Base-by-base conservation (phyloP, 2,113 vertebrate genomes). In the Rhinichthys klamathensis region DNA sequence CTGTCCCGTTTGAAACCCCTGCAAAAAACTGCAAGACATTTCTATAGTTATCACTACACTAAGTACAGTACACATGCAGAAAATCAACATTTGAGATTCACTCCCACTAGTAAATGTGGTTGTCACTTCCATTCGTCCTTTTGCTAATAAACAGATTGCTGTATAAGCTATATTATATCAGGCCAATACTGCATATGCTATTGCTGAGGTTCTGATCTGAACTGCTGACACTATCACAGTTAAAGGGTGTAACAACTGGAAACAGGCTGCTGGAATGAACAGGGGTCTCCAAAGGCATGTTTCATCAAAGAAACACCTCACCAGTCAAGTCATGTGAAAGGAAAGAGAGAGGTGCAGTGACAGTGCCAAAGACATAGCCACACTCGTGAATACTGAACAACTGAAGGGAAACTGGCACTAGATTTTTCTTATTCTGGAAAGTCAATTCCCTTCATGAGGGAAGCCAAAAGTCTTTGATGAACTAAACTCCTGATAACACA, bases 221-320 rank as follows among this genome's bases (percentile, higher is more conserved):
- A 80, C 60, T 79, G 60, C 78, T 80, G n/a, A 80, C 78, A 79
- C 76, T 12, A 61, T 21, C 21, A 41, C 54, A 65, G 38, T 46
- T 80, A 65, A 49, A 32, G 25, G 27, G 23, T 63, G 60, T 18
- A 80, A 80, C 38, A 49, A 80, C 25, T 30, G 16, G 9, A 65
- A 65, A 78, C 75, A 38, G 75, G 51, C 54, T 78, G 54, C 75
- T 58, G 18, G 23, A 13, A 79, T 61, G 54, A 60, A 65, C n/a
- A 80, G 15, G 11, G 9, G n/a, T 65, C 60, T 30, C 60, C 16
- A 49, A 25, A 49, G 79, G 46, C 16, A 46, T 12, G 44, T 69
- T 61, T 51, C 8, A 49, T 67, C 2, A 51, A 21, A 67, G 9
- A 9, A 67, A 51, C 61, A 32, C 5, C 61, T 67, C 27, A 81